These are phyloP conservation scores for human (Homo sapiens) DNA, from an alignment of 2,113 vertebrate species.

Conservation along the genomic window GRCh38 chr1:185947001-185947500, in stretches of 20 bases:
- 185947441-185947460: neutral
- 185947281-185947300: neutral
- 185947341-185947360: constrained; percentile 21
- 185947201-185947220: neutral
- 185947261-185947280: neutral
- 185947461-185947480: constrained; percentile 17
- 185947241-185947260: neutral
- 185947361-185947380: neutral
- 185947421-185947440: neutral
- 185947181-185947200: neutral
- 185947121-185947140: neutral
- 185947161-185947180: neutral
- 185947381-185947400: neutral
- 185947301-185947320: neutral
- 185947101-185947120: neutral
- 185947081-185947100: neutral
- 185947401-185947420: neutral
- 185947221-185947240: neutral
- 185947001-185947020: neutral
- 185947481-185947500: neutral
- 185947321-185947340: neutral
- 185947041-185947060: neutral
- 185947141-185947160: constrained; percentile 36
- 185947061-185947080: too few species aligned
- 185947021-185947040: neutral